Percentiles rank a stretch among this genome's conserved stretches.
Evolutionary conservation across 2,113 vertebrate species (phyloP).

Genomic region (Notothenia rossii): DNA sequence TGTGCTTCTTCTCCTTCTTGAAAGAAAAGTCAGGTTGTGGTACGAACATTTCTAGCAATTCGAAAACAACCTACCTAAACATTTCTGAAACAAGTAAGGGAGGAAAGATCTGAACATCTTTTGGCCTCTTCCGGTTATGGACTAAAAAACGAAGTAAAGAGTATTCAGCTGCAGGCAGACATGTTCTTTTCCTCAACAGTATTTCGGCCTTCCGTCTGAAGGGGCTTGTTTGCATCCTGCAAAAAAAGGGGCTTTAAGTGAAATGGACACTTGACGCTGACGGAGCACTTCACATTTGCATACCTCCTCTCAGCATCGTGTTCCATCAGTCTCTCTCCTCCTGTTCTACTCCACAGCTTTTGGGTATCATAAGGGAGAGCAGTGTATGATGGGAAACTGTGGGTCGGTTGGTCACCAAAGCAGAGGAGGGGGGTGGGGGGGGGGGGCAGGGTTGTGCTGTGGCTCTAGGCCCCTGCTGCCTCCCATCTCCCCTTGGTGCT

Average conservation of each 20-base stretch:
- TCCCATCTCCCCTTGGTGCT: conserved; percentile 70
- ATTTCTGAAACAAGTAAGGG: no score
- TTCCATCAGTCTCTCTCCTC: conserved; percentile 20
- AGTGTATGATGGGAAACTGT: conserved; percentile 73
- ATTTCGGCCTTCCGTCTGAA: conserved; percentile 22
- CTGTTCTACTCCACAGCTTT: conserved; percentile 50
- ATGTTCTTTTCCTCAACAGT: conserved; percentile 9
- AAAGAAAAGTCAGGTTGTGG: no score
- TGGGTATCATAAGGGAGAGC: conserved; percentile 57
- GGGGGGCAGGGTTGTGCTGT: conserved; percentile 33
- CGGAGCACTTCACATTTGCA: conserved; percentile 67
- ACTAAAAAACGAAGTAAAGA: neutral
- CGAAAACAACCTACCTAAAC: no score
- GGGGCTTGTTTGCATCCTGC: conserved; percentile 50
- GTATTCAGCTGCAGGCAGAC: conserved; percentile 39
- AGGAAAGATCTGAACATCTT: no score
- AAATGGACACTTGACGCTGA: conserved; percentile 71
- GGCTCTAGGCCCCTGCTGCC: conserved; percentile 68
- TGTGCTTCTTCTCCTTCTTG: no score
- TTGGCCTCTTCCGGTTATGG: no score
- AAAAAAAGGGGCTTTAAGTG: conserved; percentile 48
- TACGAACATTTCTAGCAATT: no score
- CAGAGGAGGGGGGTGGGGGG: conserved; percentile 30
- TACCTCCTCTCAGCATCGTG: conserved; percentile 62
- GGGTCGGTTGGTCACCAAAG: conserved; percentile 63